These are phyloP conservation scores for Neodiprion virginianus DNA, from an alignment of 1,140 invertebrate genomes.

Conservation along the genomic window DNA sequence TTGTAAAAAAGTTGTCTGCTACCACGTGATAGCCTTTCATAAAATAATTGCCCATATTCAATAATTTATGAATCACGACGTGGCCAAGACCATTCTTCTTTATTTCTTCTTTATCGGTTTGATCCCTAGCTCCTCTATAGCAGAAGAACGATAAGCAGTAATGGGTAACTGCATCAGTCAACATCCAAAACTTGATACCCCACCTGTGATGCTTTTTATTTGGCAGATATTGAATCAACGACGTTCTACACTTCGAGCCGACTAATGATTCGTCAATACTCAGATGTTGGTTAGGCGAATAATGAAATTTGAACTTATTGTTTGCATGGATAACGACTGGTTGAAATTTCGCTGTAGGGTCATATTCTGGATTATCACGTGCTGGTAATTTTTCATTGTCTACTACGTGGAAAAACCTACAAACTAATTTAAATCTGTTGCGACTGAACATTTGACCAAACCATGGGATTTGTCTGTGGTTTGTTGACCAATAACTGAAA, in stretches of 20 bases:
- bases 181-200: conserved; percentile 42
- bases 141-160: conserved; percentile 37
- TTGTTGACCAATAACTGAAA: conserved; percentile 37
- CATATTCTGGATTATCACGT: conserved; percentile 30
- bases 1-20: conserved; percentile 26
- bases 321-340: conserved; percentile 38
- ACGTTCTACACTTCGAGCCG: conserved; percentile 11
- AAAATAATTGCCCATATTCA: conserved; percentile 30
- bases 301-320: conserved; percentile 35
- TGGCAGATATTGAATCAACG: conserved; percentile 37
- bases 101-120: too few species aligned
- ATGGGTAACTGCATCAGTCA: conserved; percentile 33
- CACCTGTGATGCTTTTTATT: conserved; percentile 40
- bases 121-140: conserved; percentile 30
- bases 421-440: conserved; percentile 39
- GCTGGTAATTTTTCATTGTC: conserved; percentile 24
- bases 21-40: conserved; percentile 34
- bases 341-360: conserved; percentile 37
- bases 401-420: conserved; percentile 35
- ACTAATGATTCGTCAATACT: conserved; percentile 33
- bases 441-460: conserved; percentile 41
- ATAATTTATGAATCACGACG: not conserved
- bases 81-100: too few species aligned
- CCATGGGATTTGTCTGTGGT: conserved; percentile 39
- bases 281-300: conserved; percentile 36